Evolutionary conservation across 1,140 invertebrate genomes (phyloP).

Genomic region (Scaptodrosophila lebanonensis): DNA sequence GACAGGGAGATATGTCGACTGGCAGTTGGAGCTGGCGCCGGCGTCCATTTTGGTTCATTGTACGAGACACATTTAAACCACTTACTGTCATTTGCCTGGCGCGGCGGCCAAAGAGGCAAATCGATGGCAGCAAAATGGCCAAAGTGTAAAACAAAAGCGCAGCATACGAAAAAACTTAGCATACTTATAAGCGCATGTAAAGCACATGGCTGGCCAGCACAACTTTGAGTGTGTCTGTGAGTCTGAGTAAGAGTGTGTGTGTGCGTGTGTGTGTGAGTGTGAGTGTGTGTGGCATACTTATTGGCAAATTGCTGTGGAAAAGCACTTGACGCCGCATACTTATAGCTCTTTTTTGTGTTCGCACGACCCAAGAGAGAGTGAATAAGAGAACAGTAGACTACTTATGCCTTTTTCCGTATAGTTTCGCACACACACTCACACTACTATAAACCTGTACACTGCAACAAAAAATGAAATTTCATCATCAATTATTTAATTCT

Average conservation of each 20-base stretch:
- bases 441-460: no score
- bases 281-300: constrained; percentile 46
- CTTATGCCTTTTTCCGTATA: no score
- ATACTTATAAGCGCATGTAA: constrained; percentile 46
- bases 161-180: constrained; percentile 46
- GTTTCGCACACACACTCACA: no score
- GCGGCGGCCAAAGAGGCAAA: constrained; percentile 30
- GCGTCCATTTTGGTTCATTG: constrained; percentile 22
- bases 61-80: constrained; percentile 22
- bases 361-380: constrained; percentile 9
- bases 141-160: constrained; percentile 29
- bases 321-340: constrained; percentile 46
- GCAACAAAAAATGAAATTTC: no score
- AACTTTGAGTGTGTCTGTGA: background rate
- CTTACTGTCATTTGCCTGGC: constrained; percentile 42
- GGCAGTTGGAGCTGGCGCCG: background rate
- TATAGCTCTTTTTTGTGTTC: constrained; percentile 34
- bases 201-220: constrained; percentile 6
- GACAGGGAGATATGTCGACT: background rate
- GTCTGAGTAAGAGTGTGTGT: background rate
- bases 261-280: background rate
- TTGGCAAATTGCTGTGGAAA: constrained; percentile 63
- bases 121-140: constrained; percentile 14
- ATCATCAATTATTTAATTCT: no score
- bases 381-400: no score